These are phyloP conservation scores for Geodia barretti DNA, from an alignment of 37 sponge, comb jelly and placozoan genomes.

Conservation along the genomic window DNA sequence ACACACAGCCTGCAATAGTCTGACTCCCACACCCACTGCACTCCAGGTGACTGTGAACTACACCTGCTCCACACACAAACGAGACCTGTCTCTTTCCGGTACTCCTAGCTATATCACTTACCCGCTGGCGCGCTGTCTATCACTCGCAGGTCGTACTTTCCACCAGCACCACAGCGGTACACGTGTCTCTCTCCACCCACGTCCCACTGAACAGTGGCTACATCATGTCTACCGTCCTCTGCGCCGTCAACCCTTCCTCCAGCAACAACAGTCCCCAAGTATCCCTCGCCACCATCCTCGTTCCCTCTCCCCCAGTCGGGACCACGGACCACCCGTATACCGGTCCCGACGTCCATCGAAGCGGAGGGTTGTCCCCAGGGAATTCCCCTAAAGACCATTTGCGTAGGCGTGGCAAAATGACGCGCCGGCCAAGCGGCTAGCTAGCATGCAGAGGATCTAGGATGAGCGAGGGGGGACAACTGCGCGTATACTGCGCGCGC, in stretches of 20 bases:
- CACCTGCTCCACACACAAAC: too few species aligned
- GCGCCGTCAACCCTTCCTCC: conserved; percentile 14
- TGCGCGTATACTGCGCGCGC: too few species aligned
- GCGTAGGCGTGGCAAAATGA: too few species aligned
- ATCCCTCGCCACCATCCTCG: conserved; percentile 88
- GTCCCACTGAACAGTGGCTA: conserved; percentile 89
- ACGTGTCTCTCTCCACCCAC: conserved; percentile 60
- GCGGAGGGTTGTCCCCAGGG: neutral
- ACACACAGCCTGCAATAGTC: conserved; percentile 19
- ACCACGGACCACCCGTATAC: conserved; percentile 84
- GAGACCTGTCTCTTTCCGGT: too few species aligned
- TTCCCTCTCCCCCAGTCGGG: conserved; percentile 85
- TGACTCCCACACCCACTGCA: neutral
- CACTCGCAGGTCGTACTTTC: conserved; percentile 71
- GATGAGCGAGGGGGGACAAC: too few species aligned
- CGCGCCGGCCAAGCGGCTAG: too few species aligned
- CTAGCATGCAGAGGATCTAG: too few species aligned
- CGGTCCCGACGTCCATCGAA: conserved; percentile 50
- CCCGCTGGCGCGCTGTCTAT: conserved; percentile 72
- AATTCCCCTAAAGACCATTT: too few species aligned
- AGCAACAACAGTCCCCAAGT: conserved; percentile 76
- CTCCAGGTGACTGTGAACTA: neutral
- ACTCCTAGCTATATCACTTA: too few species aligned
- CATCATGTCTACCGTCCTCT: neutral
- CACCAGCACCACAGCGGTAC: conserved; percentile 64